Evolutionary conservation across 2,797 vertebrate genomes (phyloP), one percentile per base, ranked within the genome.

Genomic region (Helostoma temminkii): DNA sequence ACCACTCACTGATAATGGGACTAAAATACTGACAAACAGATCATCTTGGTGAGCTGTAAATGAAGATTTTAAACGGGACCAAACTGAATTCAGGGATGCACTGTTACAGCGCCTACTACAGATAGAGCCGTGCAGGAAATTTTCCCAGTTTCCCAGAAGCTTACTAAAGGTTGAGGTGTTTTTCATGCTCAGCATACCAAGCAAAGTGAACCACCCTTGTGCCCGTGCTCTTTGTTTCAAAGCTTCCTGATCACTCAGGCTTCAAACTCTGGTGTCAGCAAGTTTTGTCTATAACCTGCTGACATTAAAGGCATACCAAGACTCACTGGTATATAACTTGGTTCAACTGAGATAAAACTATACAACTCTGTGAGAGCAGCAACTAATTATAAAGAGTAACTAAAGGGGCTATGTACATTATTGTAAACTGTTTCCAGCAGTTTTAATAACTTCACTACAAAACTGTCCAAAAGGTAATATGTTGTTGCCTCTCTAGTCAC

Each of bases 331-430:
- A 68, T 68, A 65, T 22, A 87, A 66, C 67, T 46, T 58, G 52
- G 66, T 65, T 81, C 67, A 56, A 77, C 49, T 28, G 71, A 80
- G 66, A 82, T 37, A 79, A 79, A 54, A 89, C 83, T 90, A 84
- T n/a, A 24, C 74, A 85, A 79, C 67, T 70, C 68, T 84, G 71
- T 85, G 78, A 82, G 57, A 81, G 75, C 54, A 75, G 80, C 80
- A 80, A 88, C 85, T 92, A 89, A 91, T 91, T 91, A 86, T 83
- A 69, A 75, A 78, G 78, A 88, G 80, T 85, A 91, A 84, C 87
- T 89, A 82, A 87, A 85, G 80, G 76, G 82, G 82, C 86, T 88
- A 34, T 34, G 12, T 34, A 6, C 32, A 34, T 34, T 34, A 34
- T 34, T 34, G 32, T 34, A 10, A 15, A 37, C 11, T 14, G 36